Percentiles rank a stretch among this genome's conserved stretches.
phyloP scores from a whole-genome alignment of 2,797 vertebrate genomes.

The Sternarchorhynchus goeldii region DNA sequence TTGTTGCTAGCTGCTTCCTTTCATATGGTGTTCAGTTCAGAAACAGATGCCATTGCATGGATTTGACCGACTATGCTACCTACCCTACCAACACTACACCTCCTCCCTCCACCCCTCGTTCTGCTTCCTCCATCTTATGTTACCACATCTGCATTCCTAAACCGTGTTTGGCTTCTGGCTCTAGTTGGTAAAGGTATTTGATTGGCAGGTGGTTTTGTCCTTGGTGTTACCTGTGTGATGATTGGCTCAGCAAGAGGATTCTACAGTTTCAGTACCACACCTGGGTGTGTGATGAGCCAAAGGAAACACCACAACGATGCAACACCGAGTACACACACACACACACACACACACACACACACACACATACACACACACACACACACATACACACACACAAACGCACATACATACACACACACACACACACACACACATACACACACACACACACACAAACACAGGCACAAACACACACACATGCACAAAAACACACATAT shows the following conservation, averaged over 20 bases:
- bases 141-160: slow-evolving; percentile 45
- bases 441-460: slow-evolving; percentile 16
- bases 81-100: not conserved
- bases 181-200: slow-evolving; percentile 42
- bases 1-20: too few species aligned
- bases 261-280: slow-evolving; percentile 53
- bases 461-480: slow-evolving; percentile 17
- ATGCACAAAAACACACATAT: slow-evolving; percentile 11
- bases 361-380: slow-evolving; percentile 12
- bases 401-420: slow-evolving; percentile 18
- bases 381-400: slow-evolving; percentile 16
- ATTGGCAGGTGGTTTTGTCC: slow-evolving; percentile 55
- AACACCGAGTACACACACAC: slow-evolving; percentile 30
- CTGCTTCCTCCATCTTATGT: slow-evolving; percentile 31
- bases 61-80: too few species aligned
- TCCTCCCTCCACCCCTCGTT: not conserved
- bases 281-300: slow-evolving; percentile 48
- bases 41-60: too few species aligned
- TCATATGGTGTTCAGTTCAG: too few species aligned
- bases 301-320: slow-evolving; percentile 37
- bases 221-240: slow-evolving; percentile 23
- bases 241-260: slow-evolving; percentile 42
- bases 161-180: slow-evolving; percentile 49
- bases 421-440: slow-evolving; percentile 31
- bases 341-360: slow-evolving; percentile 23